Evolutionary conservation across 2,113 vertebrate species (phyloP).

Genomic region (Mirza zaza): DNA sequence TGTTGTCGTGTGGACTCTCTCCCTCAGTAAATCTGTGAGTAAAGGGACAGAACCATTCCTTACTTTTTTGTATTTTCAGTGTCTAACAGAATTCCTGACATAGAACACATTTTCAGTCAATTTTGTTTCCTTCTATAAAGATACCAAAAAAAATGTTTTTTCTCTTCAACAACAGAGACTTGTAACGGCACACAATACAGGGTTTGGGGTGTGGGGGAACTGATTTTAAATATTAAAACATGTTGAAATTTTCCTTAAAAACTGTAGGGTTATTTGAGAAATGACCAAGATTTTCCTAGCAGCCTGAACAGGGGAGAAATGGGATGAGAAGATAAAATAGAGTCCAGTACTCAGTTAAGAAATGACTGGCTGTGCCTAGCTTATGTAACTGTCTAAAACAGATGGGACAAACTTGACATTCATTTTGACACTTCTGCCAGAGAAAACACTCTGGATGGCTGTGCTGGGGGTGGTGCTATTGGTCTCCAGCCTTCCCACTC

Average conservation of each 20-base stretch:
- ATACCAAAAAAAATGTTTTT: not conserved
- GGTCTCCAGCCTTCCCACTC: not conserved
- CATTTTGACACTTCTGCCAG: not conserved
- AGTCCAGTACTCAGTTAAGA: not conserved
- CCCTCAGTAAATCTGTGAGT: not conserved
- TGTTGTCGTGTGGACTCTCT: not conserved
- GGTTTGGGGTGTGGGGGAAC: accelerated
- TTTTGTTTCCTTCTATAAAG: not conserved
- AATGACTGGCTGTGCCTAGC: not conserved
- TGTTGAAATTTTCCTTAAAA: not conserved
- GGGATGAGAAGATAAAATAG: not conserved
- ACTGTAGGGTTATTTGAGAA: not conserved
- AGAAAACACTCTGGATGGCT: not conserved
- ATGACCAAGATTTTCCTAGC: slow-evolving; percentile 32
- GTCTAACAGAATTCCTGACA: not conserved
- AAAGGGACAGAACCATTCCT: not conserved
- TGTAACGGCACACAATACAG: too few relatives aligned
- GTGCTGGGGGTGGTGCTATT: accelerated
- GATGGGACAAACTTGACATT: not conserved
- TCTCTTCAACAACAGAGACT: not conserved
- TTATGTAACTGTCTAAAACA: not conserved
- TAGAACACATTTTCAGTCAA: not conserved
- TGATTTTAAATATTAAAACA: not conserved
- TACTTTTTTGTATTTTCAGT: not conserved
- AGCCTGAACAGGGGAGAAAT: not conserved